A percentile compares a stretch with the other conserved stretches of the same genome.
Evolutionary conservation across 2,888 invertebrate species (phyloP).

Genomic region (Pherbina coryleti): DNA sequence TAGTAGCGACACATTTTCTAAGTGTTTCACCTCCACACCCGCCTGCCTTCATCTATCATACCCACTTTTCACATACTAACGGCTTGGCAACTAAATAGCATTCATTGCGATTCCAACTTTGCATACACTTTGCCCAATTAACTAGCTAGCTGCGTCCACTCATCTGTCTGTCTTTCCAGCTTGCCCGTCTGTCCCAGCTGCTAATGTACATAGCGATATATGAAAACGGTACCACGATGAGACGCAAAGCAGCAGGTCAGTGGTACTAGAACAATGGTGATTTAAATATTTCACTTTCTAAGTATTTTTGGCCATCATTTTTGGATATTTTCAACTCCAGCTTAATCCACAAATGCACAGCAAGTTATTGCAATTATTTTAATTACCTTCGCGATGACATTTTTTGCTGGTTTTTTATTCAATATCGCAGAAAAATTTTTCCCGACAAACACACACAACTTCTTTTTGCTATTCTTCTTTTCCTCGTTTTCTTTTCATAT

Average conservation of each 20-base stretch:
- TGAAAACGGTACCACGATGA: neutral
- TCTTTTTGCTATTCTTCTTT: constrained; percentile 41
- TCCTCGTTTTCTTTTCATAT: constrained; percentile 23
- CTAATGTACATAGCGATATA: neutral
- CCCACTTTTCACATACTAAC: neutral
- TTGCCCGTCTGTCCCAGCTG: neutral
- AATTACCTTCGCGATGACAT: constrained; percentile 67
- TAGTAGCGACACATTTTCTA: constrained; percentile 3
- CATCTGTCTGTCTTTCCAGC: neutral
- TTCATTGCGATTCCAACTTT: neutral
- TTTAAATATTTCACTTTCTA: constrained; percentile 39
- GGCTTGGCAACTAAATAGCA: neutral
- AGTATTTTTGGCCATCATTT: constrained; percentile 19
- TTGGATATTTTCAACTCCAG: neutral
- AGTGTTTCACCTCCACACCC: too few species aligned
- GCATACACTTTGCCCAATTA: too few species aligned
- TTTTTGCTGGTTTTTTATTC: constrained; percentile 50
- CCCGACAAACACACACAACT: constrained; percentile 38
- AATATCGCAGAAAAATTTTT: constrained; percentile 47
- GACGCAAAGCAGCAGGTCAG: neutral
- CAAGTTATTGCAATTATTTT: constrained; percentile 53
- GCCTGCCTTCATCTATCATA: too few species aligned
- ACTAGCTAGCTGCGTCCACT: too few species aligned
- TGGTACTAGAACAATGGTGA: constrained; percentile 41
- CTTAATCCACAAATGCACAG: constrained; percentile 35